A percentile compares a stretch with the other conserved stretches of the same genome.
Evolutionary conservation across 1,140 invertebrate species (phyloP).

Genomic region (Pollicipes pollicipes): DNA sequence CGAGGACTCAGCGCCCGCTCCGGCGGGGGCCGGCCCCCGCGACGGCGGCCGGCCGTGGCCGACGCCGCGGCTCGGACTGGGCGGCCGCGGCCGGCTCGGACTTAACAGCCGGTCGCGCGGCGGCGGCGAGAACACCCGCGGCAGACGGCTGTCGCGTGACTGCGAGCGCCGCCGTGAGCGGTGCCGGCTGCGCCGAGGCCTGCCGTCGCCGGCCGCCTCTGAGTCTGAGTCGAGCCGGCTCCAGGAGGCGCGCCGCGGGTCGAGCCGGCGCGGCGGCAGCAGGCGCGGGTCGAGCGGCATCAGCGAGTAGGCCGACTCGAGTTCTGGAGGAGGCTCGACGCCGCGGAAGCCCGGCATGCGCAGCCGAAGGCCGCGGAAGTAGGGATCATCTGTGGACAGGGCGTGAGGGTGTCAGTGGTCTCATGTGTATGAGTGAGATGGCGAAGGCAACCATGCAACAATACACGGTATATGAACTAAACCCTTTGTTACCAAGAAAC

Average conservation of each 20-base stretch:
- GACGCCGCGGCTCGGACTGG: background rate
- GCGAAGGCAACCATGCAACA: too few relatives aligned
- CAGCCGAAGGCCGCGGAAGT: conserved; percentile 75
- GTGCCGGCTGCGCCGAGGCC: background rate
- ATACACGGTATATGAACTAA: too few relatives aligned
- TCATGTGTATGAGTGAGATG: too few relatives aligned
- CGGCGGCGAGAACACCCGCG: background rate
- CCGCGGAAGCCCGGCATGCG: conserved; percentile 64
- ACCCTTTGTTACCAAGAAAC: too few relatives aligned
- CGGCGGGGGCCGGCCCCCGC: too few relatives aligned
- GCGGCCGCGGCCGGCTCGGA: too few relatives aligned
- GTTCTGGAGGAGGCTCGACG: background rate
- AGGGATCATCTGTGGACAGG: conserved; percentile 59
- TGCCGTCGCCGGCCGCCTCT: background rate
- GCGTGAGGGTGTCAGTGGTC: background rate
- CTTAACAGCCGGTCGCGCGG: too few relatives aligned
- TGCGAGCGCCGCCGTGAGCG: background rate
- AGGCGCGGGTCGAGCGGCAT: too few relatives aligned
- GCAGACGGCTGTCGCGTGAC: background rate
- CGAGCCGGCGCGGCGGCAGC: too few relatives aligned
- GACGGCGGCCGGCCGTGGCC: too few relatives aligned
- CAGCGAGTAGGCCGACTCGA: background rate
- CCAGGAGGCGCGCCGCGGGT: background rate
- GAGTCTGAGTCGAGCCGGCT: background rate
- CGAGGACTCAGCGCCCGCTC: background rate